Base-by-base conservation (phyloP, 1,140 invertebrate genomes). In the Colletes gigas region DNA sequence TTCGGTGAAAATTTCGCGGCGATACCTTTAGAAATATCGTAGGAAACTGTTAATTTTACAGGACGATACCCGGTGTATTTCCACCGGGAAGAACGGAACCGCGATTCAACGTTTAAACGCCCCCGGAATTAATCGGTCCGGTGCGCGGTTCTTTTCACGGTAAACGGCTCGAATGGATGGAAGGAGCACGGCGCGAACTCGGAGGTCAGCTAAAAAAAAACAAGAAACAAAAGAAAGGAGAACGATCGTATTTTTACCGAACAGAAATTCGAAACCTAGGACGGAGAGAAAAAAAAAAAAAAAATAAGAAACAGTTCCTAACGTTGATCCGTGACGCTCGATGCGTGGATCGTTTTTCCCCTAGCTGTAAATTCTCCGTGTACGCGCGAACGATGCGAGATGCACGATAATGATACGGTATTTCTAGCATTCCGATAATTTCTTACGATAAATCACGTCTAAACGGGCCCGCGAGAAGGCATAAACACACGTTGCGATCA, bases 361-460 rank as follows among this genome's bases (percentile, higher is more conserved):
- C 66, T 39, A 74, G 84, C 67, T 85, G 79, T 86, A 86, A 85
- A 86, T 86, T 85, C 60, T 82, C 60, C 17, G 55, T 59, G 68
- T 71, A 72, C 65, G 74, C 69, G 66, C 73, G 72, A 70, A 81
- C 78, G 75, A 79, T 68, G 81, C 77, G 69, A 78, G 84, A 74
- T 72, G 62, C 87, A 89, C 86, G 89, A 92, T 93, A 92, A 93
- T 93, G 87, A 93, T 91, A 93, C 88, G 85, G 90, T 93, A 90
- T 92, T 93, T 92, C 91, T 93, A 92, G 92, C 92, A 92, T 93
- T 93, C 91, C 86, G 91, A 93, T 93, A 92, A 93, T 92, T 91
- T 91, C 89, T 90, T 83, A 86, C 88, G 88, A 93, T 93, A 93
- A 93, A 93, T 93, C 92, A 93, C 72, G 77, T 72, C 82, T 92